phyloP scores from a whole-genome alignment of 2,797 vertebrate species.

The Chelon auratus region DNA sequence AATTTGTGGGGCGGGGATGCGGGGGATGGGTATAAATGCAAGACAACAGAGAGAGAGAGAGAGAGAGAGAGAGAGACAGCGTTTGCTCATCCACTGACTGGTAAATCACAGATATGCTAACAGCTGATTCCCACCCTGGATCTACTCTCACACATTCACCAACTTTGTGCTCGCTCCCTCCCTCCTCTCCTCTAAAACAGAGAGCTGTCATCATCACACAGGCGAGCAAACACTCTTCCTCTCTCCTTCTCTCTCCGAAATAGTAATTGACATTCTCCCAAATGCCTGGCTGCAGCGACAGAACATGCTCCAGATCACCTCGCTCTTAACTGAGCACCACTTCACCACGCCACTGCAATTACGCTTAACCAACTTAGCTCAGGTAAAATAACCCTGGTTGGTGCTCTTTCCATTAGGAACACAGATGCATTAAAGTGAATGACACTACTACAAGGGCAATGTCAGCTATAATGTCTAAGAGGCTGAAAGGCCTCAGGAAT shows the following conservation, averaged over 20 bases:
- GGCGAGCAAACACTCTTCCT: conserved; percentile 51
- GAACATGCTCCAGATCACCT: conserved; percentile 65
- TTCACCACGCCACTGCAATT: conserved; percentile 63
- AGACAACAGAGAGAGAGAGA: background rate
- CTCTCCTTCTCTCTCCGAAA: conserved; percentile 53
- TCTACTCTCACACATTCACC: conserved; percentile 50
- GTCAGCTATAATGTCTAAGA: conserved; percentile 45
- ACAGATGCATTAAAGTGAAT: conserved; percentile 50
- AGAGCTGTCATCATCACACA: conserved; percentile 58
- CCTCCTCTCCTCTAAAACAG: conserved; percentile 46
- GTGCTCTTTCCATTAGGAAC: conserved; percentile 54
- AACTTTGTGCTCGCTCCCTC: conserved; percentile 51
- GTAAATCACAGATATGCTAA: conserved; percentile 68
- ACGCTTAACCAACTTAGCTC: conserved; percentile 58
- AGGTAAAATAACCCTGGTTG: conserved; percentile 61
- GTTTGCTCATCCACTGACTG: conserved; percentile 62
- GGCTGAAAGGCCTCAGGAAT: conserved; percentile 37
- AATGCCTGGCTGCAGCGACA: conserved; percentile 53
- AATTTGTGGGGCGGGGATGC: conserved; percentile 49
- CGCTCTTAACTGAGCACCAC: conserved; percentile 73
- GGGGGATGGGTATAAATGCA: conserved; percentile 69
- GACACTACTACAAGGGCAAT: conserved; percentile 56
- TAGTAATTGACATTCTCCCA: conserved; percentile 75
- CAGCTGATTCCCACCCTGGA: conserved; percentile 72
- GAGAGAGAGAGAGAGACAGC: conserved; percentile 32